These are phyloP conservation scores for Tiaroga cobitis DNA, from an alignment of 2,797 vertebrate genomes.

Conservation along the genomic window DNA sequence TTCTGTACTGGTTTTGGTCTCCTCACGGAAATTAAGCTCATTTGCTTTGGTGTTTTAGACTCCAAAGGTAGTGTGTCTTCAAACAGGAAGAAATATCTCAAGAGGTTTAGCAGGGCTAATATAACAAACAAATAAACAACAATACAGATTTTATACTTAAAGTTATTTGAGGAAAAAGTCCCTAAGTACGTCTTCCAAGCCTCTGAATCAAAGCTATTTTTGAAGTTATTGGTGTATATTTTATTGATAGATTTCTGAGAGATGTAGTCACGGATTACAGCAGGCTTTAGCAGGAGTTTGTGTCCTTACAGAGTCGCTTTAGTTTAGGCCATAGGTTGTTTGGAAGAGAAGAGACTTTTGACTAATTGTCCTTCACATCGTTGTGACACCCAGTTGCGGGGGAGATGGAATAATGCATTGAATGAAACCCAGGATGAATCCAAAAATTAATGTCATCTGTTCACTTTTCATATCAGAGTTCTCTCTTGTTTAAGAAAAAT, in stretches of 20 bases:
- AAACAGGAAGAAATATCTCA: slow-evolving; percentile 28
- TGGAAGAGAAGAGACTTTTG: slow-evolving; percentile 38
- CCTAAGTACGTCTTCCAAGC: neutral
- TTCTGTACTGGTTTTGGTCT: slow-evolving; percentile 46
- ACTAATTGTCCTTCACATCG: slow-evolving; percentile 53
- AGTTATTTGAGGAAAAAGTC: slow-evolving; percentile 24
- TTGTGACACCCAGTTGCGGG: slow-evolving; percentile 43
- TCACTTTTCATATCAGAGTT: slow-evolving; percentile 42
- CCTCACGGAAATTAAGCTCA: slow-evolving; percentile 30
- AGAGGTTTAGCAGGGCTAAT: slow-evolving; percentile 3
- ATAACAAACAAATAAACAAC: slow-evolving; percentile 29
- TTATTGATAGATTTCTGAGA: slow-evolving; percentile 4
- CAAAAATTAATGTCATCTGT: slow-evolving; percentile 56
- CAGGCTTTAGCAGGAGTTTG: neutral
- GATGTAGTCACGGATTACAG: neutral
- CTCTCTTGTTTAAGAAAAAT: slow-evolving; percentile 50
- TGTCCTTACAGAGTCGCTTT: slow-evolving; percentile 22
- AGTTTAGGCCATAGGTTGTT: slow-evolving; percentile 21
- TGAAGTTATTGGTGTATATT: neutral
- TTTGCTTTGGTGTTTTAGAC: slow-evolving; percentile 44
- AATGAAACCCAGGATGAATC: slow-evolving; percentile 52
- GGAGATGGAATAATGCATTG: slow-evolving; percentile 39
- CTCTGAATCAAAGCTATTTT: slow-evolving; percentile 4
- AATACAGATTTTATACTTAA: slow-evolving; percentile 27
- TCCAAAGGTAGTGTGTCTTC: slow-evolving; percentile 30